Base-by-base conservation (phyloP, 2,113 vertebrate species). In the Brienomyrus longianalis region DNA sequence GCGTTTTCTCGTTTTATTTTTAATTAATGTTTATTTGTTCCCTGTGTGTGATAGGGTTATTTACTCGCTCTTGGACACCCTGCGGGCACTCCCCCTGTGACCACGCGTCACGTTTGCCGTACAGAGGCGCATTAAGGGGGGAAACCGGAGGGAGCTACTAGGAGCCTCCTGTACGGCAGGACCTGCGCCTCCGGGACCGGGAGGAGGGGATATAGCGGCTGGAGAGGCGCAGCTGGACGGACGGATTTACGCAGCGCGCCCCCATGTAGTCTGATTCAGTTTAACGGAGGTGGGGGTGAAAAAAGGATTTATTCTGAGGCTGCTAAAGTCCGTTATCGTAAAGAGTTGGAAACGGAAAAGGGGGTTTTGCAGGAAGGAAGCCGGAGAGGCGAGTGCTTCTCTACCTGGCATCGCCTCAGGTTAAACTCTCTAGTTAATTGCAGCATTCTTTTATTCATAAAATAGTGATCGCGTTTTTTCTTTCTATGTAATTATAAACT, bases 361-460 rank as follows among this genome's bases (percentile, higher is more conserved):
- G 94, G 94, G 92, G 92, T 94, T 93, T 91, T 90, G 92, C 92
- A 92, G 93, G 94, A 95, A 94, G 92, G 89, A 91, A 92, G 39
- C 89, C 3, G 92, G 91, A 93, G 74, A 91, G 89, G 92, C 87
- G 92, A 83, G 92, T 59, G 80, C 10, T 31, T 70, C 9, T 27
- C 51, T 27, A 88, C 89, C 43, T 86, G 83, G 89, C 77, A 90
- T 88, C 90, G 74, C 85, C 83, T 85, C 66, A 91, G 77, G 92
- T 84, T 90, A 86, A 54, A n/a, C 47, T 39, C 59, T 31, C 80
- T 3, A 27, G 43, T 54, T 54, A 27, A 52, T 48, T 52, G 27
- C 10, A 23, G 54, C 10, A 39, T 80, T 89, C 15, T 86, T 23
- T 39, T 56, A 6, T 47, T 48, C 62, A 47, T 89, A 39, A 83